These are phyloP conservation scores for Neomorphus geoffroyi DNA, from an alignment of 2,797 vertebrate genomes.

Conservation along the genomic window DNA sequence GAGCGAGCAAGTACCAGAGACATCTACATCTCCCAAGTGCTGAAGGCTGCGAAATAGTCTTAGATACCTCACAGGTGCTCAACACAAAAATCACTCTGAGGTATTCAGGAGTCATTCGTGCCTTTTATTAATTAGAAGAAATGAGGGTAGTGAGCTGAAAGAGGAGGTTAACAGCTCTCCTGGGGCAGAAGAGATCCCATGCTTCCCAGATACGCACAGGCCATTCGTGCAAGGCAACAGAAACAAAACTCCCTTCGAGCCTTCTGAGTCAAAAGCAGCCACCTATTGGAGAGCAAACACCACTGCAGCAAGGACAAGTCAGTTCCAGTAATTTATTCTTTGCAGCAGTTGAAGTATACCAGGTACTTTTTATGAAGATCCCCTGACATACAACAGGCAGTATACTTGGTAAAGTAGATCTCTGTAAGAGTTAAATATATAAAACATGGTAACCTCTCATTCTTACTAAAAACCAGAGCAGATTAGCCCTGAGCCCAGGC, in stretches of 20 bases:
- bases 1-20: neutral
- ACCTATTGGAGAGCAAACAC: neutral
- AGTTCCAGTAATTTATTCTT: conserved; percentile 29
- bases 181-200: neutral
- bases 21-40: neutral
- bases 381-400: neutral
- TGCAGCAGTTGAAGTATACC: neutral
- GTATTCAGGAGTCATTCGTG: neutral
- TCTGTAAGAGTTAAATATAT: conserved; percentile 4
- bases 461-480: neutral
- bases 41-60: neutral
- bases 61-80: neutral
- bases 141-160: neutral
- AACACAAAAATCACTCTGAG: neutral
- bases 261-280: neutral
- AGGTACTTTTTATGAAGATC: neutral
- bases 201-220: rapidly evolving
- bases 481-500: neutral
- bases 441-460: conserved; percentile 9
- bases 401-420: neutral
- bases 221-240: neutral
- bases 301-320: neutral
- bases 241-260: neutral
- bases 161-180: neutral
- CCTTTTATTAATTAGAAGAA: neutral